phyloP scores from a whole-genome alignment of 2,888 invertebrate species.

The Cerceris rybyensis region DNA sequence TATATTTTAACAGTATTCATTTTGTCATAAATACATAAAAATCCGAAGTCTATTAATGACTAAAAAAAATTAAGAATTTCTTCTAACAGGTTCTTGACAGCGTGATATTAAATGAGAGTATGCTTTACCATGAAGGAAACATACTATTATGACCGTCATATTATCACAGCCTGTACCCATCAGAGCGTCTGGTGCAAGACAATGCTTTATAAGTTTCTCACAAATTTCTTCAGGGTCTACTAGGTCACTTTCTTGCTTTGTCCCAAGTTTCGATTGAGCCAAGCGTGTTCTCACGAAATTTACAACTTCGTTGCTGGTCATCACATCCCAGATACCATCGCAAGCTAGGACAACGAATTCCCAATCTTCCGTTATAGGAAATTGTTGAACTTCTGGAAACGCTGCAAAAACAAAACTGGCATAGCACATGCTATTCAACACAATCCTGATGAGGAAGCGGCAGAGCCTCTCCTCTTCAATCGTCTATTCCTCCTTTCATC shows the following conservation, averaged over 20 bases:
- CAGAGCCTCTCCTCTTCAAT: too few relatives aligned
- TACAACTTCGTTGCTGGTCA: conserved; percentile 96
- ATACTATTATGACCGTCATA: conserved; percentile 97
- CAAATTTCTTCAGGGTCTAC: conserved; percentile 97
- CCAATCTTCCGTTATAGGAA: conserved; percentile 92
- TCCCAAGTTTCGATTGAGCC: conserved; percentile 60
- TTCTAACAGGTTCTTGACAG: conserved; percentile 58
- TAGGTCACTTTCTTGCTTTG: conserved; percentile 84
- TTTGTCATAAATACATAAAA: too few relatives aligned
- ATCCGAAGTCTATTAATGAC: too few relatives aligned
- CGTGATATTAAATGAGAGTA: conserved; percentile 81
- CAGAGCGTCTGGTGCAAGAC: conserved; percentile 97
- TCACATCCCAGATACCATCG: conserved; percentile 99
- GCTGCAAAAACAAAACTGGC: conserved; percentile 85
- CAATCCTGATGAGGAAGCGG: too few relatives aligned
- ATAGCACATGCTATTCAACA: too few relatives aligned
- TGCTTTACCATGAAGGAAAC: conserved; percentile 86
- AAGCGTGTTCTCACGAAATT: conserved; percentile 94
- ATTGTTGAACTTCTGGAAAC: conserved; percentile 94
- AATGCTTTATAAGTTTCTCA: conserved; percentile 96
- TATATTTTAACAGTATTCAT: too few relatives aligned
- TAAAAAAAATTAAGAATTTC: conserved; percentile 44
- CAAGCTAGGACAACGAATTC: conserved; percentile 98
- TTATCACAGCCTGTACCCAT: conserved; percentile 99
- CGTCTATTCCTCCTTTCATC: too few relatives aligned